Percentiles rank a stretch among this genome's conserved stretches.
These are phyloP conservation scores for Drosophila mercatorum DNA, from an alignment of 2,888 invertebrate species.

Conservation along the genomic window DNA sequence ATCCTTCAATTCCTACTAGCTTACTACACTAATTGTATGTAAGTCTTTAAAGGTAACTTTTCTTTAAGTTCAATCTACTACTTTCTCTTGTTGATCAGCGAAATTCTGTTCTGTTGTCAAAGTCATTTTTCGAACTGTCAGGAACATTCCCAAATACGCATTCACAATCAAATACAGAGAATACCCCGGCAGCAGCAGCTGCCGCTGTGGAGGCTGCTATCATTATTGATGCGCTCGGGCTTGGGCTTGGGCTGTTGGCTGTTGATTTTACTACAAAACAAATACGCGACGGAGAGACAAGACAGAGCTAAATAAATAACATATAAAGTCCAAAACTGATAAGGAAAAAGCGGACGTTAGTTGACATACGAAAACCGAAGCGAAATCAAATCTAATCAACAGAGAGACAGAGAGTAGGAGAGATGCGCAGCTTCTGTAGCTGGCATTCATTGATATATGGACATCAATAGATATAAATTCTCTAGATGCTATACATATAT, in stretches of 20 bases:
- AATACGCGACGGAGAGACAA: slow-evolving; percentile 49
- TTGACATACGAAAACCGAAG: slow-evolving; percentile 43
- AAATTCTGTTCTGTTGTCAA: background rate
- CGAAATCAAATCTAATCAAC: slow-evolving; percentile 68
- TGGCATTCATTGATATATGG: slow-evolving; percentile 68
- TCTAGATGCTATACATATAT: slow-evolving; percentile 24
- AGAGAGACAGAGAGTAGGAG: slow-evolving; percentile 18
- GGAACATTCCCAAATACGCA: slow-evolving; percentile 17
- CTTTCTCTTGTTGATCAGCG: slow-evolving; percentile 1
- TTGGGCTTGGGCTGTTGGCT: slow-evolving; percentile 27
- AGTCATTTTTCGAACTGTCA: slow-evolving; percentile 2
- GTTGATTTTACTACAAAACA: slow-evolving; percentile 70
- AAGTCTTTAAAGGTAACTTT: background rate
- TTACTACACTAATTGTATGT: too few relatives aligned
- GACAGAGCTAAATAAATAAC: slow-evolving; percentile 62
- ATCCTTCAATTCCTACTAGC: too few relatives aligned
- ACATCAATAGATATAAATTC: slow-evolving; percentile 18
- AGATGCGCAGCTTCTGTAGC: slow-evolving; percentile 10
- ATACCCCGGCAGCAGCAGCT: slow-evolving; percentile 14
- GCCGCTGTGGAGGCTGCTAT: slow-evolving; percentile 22
- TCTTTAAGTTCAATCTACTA: background rate
- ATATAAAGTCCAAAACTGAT: slow-evolving; percentile 75
- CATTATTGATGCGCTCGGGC: slow-evolving; percentile 33
- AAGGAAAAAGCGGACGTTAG: slow-evolving; percentile 55
- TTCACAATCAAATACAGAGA: slow-evolving; percentile 6